These are phyloP conservation scores for Conchocele bisecta DNA, from an alignment of 2,888 invertebrate genomes.

Conservation along the genomic window DNA sequence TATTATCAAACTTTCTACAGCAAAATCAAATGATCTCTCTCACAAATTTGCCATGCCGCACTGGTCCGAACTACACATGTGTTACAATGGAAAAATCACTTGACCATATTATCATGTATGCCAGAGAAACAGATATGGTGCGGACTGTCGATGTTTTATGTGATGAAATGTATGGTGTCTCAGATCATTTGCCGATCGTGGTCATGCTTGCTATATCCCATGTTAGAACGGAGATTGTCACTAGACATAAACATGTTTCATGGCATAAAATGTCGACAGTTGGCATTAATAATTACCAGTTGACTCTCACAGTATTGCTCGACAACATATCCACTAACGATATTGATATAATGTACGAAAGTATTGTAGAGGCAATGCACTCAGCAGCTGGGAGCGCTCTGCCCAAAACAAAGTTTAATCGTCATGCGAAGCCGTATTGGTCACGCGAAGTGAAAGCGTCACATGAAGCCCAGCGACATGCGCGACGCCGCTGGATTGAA, in stretches of 20 bases:
- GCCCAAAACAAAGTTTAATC: constrained; percentile 17
- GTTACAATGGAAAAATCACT: background rate
- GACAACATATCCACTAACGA: no score
- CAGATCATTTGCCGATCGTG: background rate
- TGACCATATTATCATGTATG: background rate
- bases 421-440: constrained; percentile 29
- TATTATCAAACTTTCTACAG: background rate
- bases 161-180: background rate
- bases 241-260: background rate
- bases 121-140: background rate
- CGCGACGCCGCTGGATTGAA: background rate
- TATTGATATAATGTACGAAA: no score
- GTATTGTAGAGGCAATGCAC: background rate
- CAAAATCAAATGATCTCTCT: no score
- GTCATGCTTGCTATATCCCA: background rate
- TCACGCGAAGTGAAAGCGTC: constrained; percentile 25
- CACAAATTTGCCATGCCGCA: background rate
- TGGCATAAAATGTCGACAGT: background rate
- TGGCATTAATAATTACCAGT: background rate
- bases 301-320: background rate
- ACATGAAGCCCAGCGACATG: constrained; percentile 4
- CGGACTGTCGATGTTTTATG: background rate
- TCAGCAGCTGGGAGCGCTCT: background rate
- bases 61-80: background rate
- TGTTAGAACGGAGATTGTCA: background rate